Conservation (phyloP, 2,113 vertebrate genomes). For the Melanerpes formicivorus region DNA sequence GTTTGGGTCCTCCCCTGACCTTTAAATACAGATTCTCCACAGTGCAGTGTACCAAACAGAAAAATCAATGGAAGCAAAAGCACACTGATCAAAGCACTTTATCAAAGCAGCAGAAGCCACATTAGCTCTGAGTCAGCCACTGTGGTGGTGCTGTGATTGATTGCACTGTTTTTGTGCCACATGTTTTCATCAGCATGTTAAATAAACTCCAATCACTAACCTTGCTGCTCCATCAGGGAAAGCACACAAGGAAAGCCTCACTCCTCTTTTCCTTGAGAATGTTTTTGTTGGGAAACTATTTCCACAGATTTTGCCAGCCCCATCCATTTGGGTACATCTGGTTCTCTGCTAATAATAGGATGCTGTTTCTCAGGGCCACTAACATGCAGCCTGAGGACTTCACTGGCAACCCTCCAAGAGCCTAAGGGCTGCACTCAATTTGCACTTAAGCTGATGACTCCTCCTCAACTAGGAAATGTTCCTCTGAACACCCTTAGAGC, state of each 20-base stretch:
- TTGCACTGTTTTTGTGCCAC: background rate
- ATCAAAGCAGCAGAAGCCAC: slow-evolving; percentile 13
- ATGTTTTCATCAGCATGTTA: background rate
- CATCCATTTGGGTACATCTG: slow-evolving; percentile 33
- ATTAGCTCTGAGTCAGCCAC: slow-evolving; percentile 9
- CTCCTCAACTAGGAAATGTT: slow-evolving; percentile 22
- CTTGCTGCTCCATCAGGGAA: background rate
- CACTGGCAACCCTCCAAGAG: slow-evolving; percentile 40
- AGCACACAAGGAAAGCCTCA: background rate
- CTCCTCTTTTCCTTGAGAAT: background rate
- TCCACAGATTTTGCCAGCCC: slow-evolving; percentile 21
- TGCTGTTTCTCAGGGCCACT: background rate
- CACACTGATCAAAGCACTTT: slow-evolving; percentile 25
- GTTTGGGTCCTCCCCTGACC: background rate
- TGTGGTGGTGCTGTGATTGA: background rate
- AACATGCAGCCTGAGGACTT: slow-evolving; percentile 28
- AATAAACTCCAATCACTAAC: background rate
- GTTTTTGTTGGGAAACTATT: background rate
- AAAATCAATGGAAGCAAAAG: slow-evolving; percentile 36
- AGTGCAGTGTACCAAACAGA: background rate
- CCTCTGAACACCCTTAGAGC: slow-evolving; percentile 14
- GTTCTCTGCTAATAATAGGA: slow-evolving; percentile 47
- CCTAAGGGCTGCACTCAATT: slow-evolving; percentile 47
- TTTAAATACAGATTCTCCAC: slow-evolving; percentile 4
- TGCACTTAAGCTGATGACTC: slow-evolving; percentile 35